These are phyloP conservation scores for Psilanteris sp. DNA, from an alignment of 1,140 invertebrate genomes.

Conservation along the genomic window DNA sequence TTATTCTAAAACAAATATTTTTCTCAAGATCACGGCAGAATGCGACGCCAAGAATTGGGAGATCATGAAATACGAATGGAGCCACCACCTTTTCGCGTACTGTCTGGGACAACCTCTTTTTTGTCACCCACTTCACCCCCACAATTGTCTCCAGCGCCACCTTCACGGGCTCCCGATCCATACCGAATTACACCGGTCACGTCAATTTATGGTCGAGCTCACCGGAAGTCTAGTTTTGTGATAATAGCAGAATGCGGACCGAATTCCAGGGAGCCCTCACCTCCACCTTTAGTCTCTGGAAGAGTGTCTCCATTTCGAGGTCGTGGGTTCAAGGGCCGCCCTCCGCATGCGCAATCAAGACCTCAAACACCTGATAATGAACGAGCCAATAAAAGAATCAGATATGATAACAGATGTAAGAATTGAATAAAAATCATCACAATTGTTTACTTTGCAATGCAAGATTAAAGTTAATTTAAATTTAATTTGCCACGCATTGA, in stretches of 20 bases:
- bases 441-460: too few relatives aligned
- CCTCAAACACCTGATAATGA: conserved; percentile 69
- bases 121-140: too few relatives aligned
- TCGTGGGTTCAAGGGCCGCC: conserved; percentile 81
- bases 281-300: conserved; percentile 71
- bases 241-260: conserved; percentile 81
- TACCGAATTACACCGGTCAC: conserved; percentile 71
- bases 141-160: too few relatives aligned
- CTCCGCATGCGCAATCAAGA: conserved; percentile 72
- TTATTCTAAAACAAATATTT: not conserved
- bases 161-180: too few relatives aligned
- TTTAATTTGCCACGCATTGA: too few relatives aligned
- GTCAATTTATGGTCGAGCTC: conserved; percentile 68
- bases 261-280: conserved; percentile 72
- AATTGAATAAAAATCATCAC: too few relatives aligned
- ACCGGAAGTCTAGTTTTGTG: conserved; percentile 80
- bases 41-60: conserved; percentile 67
- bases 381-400: conserved; percentile 29
- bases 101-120: too few relatives aligned
- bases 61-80: conserved; percentile 64
- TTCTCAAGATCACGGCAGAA: conserved; percentile 48
- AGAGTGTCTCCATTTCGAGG: conserved; percentile 82
- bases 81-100: too few relatives aligned
- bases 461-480: too few relatives aligned
- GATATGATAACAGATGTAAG: conserved; percentile 69